Conservation (phyloP, 2,888 invertebrate genomes). For the Bimastos eiseni region DNA sequence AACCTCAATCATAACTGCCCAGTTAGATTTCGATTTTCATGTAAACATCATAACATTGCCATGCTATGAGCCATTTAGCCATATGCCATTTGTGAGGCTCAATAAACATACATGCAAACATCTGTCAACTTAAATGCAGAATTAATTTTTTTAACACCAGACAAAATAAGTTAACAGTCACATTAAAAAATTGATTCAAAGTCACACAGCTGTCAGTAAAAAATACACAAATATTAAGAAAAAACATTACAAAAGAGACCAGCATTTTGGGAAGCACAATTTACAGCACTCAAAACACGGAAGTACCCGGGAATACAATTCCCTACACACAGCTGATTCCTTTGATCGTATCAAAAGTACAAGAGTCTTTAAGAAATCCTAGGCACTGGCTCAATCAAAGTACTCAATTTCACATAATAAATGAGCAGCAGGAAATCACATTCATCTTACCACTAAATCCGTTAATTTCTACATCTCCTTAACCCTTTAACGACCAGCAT, state of each 20-base stretch:
- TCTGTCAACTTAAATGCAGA: neutral
- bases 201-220: neutral
- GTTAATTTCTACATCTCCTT: neutral
- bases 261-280: neutral
- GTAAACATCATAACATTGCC: too few relatives aligned
- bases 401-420: neutral
- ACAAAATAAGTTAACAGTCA: neutral
- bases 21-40: too few relatives aligned
- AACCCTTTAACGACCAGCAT: too few relatives aligned
- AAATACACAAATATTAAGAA: neutral
- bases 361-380: neutral
- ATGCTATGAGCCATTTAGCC: too few relatives aligned
- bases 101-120: neutral
- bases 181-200: neutral
- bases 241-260: neutral
- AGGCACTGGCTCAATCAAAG: neutral
- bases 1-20: too few relatives aligned
- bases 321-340: neutral
- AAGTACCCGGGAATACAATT: neutral
- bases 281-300: neutral
- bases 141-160: neutral
- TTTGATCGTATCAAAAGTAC: neutral
- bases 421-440: neutral
- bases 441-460: neutral
- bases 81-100: too few relatives aligned